A percentile compares a stretch with the other conserved stretches of the same genome.
Conservation (phyloP, 1,140 invertebrate species). For the Ips nitidus region DNA sequence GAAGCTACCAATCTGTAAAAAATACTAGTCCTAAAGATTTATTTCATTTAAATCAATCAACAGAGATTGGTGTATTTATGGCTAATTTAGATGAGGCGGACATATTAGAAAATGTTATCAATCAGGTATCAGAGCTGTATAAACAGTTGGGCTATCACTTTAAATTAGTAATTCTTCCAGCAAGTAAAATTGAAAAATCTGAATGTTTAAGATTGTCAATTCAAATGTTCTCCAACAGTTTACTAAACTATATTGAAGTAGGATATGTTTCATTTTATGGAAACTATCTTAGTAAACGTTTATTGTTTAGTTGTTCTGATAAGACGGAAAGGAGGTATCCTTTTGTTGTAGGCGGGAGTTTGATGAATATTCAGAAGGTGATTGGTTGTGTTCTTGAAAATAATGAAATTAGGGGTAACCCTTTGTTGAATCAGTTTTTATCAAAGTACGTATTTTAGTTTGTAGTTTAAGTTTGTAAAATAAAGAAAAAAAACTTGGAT, state of each 20-base stretch:
- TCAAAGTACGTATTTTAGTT: constrained; percentile 21
- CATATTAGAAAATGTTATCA: constrained; percentile 54
- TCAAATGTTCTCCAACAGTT: constrained; percentile 66
- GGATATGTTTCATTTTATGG: constrained; percentile 64
- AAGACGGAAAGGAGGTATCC: constrained; percentile 58
- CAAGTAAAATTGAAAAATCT: constrained; percentile 57
- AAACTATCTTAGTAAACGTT: constrained; percentile 68
- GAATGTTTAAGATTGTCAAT: constrained; percentile 65
- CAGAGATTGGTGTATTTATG: constrained; percentile 61
- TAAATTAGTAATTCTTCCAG: constrained; percentile 58
- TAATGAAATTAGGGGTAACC: constrained; percentile 44
- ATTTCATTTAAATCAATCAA: constrained; percentile 64
- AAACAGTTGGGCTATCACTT: constrained; percentile 63
- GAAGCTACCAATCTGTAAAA: constrained; percentile 60
- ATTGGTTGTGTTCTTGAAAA: constrained; percentile 67
- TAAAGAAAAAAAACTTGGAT: too few relatives aligned
- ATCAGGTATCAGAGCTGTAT: constrained; percentile 57
- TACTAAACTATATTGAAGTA: constrained; percentile 63
- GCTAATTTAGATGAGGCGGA: constrained; percentile 52
- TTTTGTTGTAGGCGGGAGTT: constrained; percentile 62
- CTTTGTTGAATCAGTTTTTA: constrained; percentile 38
- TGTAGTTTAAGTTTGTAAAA: background rate
- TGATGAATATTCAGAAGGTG: constrained; percentile 65
- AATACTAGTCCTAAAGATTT: constrained; percentile 53
- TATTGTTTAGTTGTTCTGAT: constrained; percentile 61